Conservation (phyloP, 2,113 vertebrate species). For the Alaudala cheleensis region DNA sequence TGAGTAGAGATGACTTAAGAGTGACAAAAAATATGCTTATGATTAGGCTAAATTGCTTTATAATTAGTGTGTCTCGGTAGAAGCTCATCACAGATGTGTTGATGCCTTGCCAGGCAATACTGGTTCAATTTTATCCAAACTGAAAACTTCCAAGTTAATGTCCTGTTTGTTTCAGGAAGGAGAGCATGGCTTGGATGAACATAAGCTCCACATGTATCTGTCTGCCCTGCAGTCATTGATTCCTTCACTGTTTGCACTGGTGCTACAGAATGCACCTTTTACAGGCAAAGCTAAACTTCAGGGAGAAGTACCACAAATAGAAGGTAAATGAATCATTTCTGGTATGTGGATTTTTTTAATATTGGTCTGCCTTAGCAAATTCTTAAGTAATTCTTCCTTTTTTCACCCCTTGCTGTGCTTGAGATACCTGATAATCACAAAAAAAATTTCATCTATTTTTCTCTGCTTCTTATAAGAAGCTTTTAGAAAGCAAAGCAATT, state of each 20-base stretch:
- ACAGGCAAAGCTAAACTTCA: constrained; percentile 89
- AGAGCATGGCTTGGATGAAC: constrained; percentile 92
- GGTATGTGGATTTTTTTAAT: neutral
- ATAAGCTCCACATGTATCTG: constrained; percentile 93
- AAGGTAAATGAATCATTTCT: constrained; percentile 77
- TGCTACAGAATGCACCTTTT: constrained; percentile 94
- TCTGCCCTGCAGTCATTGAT: constrained; percentile 96
- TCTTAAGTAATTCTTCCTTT: neutral
- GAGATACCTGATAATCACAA: neutral
- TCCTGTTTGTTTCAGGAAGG: constrained; percentile 82
- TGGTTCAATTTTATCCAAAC: neutral
- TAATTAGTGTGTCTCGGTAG: neutral
- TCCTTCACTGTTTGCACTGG: constrained; percentile 90
- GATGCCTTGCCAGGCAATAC: neutral
- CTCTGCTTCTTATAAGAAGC: neutral
- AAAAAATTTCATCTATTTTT: neutral
- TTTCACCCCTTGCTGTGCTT: neutral
- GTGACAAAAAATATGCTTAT: neutral
- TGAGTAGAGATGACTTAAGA: neutral
- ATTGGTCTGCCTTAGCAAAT: neutral
- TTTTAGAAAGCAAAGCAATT: neutral
- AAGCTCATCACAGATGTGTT: neutral
- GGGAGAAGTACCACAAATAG: constrained; percentile 88
- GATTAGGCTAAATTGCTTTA: neutral
- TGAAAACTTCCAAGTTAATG: neutral